Conservation (phyloP, 2,888 invertebrate genomes). For the Machimus rusticus region DNA sequence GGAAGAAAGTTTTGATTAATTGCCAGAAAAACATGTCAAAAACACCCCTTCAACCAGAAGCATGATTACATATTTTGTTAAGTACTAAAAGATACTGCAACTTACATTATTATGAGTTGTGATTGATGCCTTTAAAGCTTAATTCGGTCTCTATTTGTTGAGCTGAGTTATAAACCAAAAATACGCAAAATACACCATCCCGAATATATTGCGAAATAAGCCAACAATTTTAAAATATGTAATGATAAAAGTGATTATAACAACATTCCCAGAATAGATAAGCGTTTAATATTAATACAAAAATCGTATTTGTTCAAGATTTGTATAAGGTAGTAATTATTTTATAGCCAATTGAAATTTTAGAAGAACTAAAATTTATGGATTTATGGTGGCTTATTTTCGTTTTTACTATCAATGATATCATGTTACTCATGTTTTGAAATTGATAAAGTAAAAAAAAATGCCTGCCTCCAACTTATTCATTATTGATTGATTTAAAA, state of each 20-base stretch:
- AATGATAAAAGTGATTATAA: neutral
- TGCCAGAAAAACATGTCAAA: too few species aligned
- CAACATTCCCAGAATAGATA: neutral
- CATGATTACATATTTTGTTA: too few species aligned
- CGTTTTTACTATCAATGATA: neutral
- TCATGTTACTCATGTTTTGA: neutral
- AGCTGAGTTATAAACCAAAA: neutral
- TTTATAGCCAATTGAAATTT: neutral
- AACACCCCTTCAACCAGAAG: too few species aligned
- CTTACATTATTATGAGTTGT: too few species aligned
- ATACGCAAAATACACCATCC: neutral
- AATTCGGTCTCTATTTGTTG: too few species aligned
- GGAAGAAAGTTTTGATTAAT: too few species aligned
- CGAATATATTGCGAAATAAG: neutral
- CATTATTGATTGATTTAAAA: neutral
- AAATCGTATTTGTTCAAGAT: neutral
- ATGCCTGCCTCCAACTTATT: neutral
- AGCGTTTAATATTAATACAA: neutral
- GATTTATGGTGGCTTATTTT: neutral
- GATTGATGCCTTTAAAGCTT: too few species aligned
- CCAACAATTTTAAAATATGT: neutral
- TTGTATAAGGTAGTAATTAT: neutral
- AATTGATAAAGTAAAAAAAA: neutral
- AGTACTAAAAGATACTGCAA: too few species aligned
- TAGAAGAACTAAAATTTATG: neutral